Percentiles rank a stretch among this genome's conserved stretches.
phyloP scores from a whole-genome alignment of 2,113 vertebrate species.

The Petroica traversi region DNA sequence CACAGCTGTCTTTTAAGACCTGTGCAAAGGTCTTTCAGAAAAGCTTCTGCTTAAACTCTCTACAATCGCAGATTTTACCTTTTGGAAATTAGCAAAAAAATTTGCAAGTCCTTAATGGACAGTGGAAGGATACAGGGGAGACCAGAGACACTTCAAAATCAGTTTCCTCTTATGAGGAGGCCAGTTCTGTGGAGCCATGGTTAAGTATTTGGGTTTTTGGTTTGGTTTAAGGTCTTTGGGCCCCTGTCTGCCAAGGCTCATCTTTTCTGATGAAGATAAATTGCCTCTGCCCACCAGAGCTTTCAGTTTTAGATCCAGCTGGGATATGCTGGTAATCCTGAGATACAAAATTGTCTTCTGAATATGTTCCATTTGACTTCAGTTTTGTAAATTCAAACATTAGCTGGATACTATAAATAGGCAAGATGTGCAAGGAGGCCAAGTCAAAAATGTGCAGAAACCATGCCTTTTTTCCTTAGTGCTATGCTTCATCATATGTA shows the following conservation, averaged over 20 bases:
- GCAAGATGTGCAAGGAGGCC: slow-evolving; percentile 43
- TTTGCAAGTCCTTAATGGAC: not conserved
- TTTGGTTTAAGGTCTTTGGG: not conserved
- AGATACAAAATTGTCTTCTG: not conserved
- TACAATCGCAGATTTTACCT: not conserved
- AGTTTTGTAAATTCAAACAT: slow-evolving; percentile 19
- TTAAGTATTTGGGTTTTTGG: not conserved
- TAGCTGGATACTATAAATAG: slow-evolving; percentile 56
- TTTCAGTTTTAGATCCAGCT: not conserved
- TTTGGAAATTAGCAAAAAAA: not conserved
- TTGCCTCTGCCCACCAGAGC: not conserved
- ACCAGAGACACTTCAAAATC: not conserved
- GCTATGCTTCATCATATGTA: not conserved
- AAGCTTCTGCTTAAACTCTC: not conserved
- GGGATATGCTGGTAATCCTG: not conserved
- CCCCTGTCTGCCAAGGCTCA: not conserved
- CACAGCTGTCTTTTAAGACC: not conserved
- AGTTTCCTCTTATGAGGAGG: not conserved
- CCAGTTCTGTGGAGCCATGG: not conserved
- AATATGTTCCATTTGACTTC: slow-evolving; percentile 4
- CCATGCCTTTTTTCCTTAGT: slow-evolving; percentile 5
- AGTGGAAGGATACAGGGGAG: not conserved
- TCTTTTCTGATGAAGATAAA: not conserved
- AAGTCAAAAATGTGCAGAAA: slow-evolving; percentile 43
- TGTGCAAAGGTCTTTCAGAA: not conserved